These are phyloP conservation scores for Hafferia zeledoni DNA, from an alignment of 2,797 vertebrate species.

Conservation along the genomic window DNA sequence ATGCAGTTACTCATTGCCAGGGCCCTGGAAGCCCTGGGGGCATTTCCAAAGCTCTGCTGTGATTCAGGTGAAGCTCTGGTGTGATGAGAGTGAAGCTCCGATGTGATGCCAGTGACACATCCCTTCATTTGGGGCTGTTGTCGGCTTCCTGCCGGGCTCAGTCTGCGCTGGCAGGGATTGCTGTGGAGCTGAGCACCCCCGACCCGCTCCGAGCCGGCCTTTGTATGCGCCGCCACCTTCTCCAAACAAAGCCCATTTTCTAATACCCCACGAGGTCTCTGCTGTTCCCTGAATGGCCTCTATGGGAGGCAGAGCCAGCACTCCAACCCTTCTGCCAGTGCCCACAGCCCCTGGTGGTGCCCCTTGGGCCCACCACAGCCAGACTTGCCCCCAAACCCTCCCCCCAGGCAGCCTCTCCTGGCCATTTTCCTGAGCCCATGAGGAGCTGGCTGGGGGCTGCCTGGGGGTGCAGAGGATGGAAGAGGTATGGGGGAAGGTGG, in stretches of 20 bases:
- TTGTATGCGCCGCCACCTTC: neutral
- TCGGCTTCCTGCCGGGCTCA: neutral
- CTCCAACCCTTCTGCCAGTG: neutral
- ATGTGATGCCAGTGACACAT: neutral
- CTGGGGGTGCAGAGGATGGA: neutral
- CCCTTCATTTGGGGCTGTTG: neutral
- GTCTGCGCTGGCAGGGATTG: accelerated
- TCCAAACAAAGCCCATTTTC: constrained; percentile 11
- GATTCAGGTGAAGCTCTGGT: neutral
- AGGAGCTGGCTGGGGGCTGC: neutral
- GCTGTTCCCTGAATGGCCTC: neutral
- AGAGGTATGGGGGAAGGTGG: too few relatives aligned
- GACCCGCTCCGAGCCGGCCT: neutral
- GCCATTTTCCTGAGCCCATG: neutral
- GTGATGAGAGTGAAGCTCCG: neutral
- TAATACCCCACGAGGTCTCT: neutral
- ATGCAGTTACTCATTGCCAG: neutral
- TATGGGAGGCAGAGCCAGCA: neutral
- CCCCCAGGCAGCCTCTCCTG: neutral
- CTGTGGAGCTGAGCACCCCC: neutral
- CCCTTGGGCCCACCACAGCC: accelerated
- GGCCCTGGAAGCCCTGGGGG: accelerated
- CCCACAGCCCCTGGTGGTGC: accelerated
- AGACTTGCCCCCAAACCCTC: neutral
- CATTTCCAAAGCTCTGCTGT: neutral